Evolutionary conservation across 2,888 invertebrate genomes (phyloP), one percentile per base, ranked within the genome.

Genomic region (Ganaspis brasiliensis): DNA sequence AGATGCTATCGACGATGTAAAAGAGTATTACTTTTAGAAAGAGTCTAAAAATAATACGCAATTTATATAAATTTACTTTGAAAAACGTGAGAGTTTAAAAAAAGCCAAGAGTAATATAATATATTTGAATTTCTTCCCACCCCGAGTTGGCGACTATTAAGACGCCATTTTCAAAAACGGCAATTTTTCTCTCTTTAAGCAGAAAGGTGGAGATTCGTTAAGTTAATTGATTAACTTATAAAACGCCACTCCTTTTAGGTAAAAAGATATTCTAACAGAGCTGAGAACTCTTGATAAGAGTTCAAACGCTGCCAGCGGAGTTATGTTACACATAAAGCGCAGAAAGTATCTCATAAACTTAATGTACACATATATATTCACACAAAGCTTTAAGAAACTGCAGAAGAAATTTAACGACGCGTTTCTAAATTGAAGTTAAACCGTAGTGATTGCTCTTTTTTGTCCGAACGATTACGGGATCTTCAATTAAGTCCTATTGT

Each of bases 1-100:
- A 83, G 85, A 84, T 85, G 83, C 86, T 88, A 87, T 89, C 86
- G 79, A 82, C 79, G 79, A 77, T 82, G 82, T 82, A 82, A 79
- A 78, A 79, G 81, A 24, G 24, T n/a, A 21, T 45, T 63, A 16
- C 2, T 12, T 12, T 10, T 2, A 40, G 9, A 35, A 35, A 6
- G 40, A 6, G 31, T 31, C 31, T 31, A 31, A 31, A 31, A 31
- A 31, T 31, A 31, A 31, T 31, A 31, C 31, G 31, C 31, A 31
- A 31, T 31, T 31, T 31, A 31, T 31, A 31, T 31, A 31, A 31
- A 31, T 31, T 31, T 31, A 40, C 40, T 12, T 40, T 40, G 10
- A 40, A 40, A 40, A 40, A 10, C 12, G 40, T 40, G 40, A 40
- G 40, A 40, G 12, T 40, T 31, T 31, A 4, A 31, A 31, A n/a